Evolutionary conservation across 2,797 vertebrate genomes (phyloP), one percentile per base, ranked within the genome.

Genomic region (Hephaestus fuliginosus): DNA sequence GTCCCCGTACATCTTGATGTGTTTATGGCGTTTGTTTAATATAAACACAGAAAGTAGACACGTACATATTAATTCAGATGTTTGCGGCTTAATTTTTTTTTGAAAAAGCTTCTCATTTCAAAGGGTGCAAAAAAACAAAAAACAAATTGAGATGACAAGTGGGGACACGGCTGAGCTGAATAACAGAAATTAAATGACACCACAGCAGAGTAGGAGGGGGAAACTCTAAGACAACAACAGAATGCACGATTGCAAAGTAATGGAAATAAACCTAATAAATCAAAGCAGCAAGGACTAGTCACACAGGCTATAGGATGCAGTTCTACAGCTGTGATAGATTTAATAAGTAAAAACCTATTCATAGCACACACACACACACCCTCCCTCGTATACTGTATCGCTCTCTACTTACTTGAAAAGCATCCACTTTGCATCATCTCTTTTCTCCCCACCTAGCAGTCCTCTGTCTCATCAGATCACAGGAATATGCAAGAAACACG

Each of bases 341-440:
- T 81, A 83, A 86, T 74, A 75, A 73, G 69, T 76, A 62, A 73
- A 85, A 80, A 61, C 39, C 73, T 78, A 70, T 82, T 83, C 68
- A 61, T 74, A 78, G 58, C 82, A 62, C 74, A 74, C 30, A 33
- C 30, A 33, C 30, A 33, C 63, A 20, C 22, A 10, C 28, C 5
- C 64, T 3, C 36, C 48, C 43, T 56, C 48, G 25, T 25, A 46
- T 36, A 77, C 55, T 48, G 51, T 60, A 71, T 68, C 44, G 30
- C 46, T 43, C 71, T 62, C 25, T 48, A 61, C 75, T 84, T 78
- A 62, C 88, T 76, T 75, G 55, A 81, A 86, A 86, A 76, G 70
- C 66, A 33, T 70, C 75, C 17, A 72, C 66, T 83, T 91, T 90
- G 78, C 85, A 76, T 90, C 90, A 85, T 88, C 79, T 78, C 57